phyloP scores from a whole-genome alignment of 1,140 invertebrate species.

The Ridgeia piscesae region DNA sequence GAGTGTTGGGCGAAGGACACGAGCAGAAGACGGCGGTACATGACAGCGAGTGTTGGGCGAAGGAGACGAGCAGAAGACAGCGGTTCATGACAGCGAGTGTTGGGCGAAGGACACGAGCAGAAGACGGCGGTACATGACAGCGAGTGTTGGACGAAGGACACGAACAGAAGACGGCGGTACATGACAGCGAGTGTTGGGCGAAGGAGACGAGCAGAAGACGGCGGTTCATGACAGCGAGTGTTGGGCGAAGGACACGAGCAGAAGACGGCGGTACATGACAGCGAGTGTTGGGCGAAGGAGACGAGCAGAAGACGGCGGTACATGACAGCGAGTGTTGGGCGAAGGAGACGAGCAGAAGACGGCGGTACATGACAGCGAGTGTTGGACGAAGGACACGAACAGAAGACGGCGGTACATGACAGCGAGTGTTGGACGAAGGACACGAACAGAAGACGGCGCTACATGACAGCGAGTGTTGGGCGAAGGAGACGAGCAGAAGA shows the following conservation, averaged over 20 bases:
- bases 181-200: too few species aligned
- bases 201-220: background rate
- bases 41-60: too few species aligned
- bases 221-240: background rate
- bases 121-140: slow-evolving; percentile 35
- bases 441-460: background rate
- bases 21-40: slow-evolving; percentile 35
- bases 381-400: too few species aligned
- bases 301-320: background rate
- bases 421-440: too few species aligned
- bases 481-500: background rate
- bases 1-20: too few species aligned
- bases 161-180: slow-evolving; percentile 34
- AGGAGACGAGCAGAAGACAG: background rate
- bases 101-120: too few species aligned
- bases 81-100: background rate
- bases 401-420: slow-evolving; percentile 35
- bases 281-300: too few species aligned
- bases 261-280: slow-evolving; percentile 35
- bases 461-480: slow-evolving; percentile 34
- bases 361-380: slow-evolving; percentile 34
- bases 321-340: slow-evolving; percentile 34
- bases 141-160: too few species aligned
- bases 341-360: background rate
- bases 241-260: too few species aligned